Evolutionary conservation across 2,797 vertebrate genomes (phyloP).

Genomic region (Vespertilio murinus): DNA sequence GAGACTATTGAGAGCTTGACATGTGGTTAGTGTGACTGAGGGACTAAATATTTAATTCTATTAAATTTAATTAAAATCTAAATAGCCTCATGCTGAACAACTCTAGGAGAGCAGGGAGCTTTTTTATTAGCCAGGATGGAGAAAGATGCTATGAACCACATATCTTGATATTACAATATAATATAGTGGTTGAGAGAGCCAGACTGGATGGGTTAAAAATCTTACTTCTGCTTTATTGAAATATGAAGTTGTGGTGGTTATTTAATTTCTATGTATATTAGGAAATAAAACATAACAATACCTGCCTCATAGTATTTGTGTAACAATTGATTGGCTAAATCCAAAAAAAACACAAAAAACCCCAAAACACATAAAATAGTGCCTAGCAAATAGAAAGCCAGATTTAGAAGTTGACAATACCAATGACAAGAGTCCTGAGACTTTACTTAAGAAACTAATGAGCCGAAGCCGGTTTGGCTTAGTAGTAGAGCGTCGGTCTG

Average conservation of each 20-base stretch:
- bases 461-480: too few species aligned
- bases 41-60: background rate
- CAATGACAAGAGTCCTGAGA: background rate
- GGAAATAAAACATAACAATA: background rate
- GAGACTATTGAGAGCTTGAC: background rate
- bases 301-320: background rate
- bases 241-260: background rate
- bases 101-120: background rate
- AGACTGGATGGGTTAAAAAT: background rate
- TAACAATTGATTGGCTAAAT: constrained; percentile 1
- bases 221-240: background rate
- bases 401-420: constrained; percentile 26
- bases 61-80: constrained; percentile 22
- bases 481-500: too few species aligned
- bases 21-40: background rate
- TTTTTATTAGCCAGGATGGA: background rate
- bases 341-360: too few species aligned
- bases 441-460: background rate
- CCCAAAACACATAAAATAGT: background rate
- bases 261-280: background rate
- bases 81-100: background rate
- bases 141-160: background rate
- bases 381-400: background rate
- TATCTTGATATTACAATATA: background rate
- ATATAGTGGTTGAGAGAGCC: background rate